phyloP scores from a whole-genome alignment of 2,797 vertebrate species.

The Ambastaia sidthimunki region DNA sequence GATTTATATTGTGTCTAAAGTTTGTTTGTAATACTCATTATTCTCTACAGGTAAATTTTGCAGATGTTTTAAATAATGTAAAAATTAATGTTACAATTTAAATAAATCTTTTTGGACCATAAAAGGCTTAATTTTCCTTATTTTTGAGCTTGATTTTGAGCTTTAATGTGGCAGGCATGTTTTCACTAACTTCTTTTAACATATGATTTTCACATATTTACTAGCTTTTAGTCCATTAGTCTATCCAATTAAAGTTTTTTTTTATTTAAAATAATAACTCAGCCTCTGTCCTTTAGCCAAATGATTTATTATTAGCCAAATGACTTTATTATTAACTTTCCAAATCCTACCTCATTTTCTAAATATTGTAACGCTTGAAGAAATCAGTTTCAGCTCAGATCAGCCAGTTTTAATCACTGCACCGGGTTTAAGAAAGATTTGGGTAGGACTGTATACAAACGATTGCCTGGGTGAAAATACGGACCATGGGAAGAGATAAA shows the following conservation, averaged over 20 bases:
- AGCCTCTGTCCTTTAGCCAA: conserved; percentile 21
- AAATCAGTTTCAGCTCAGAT: conserved; percentile 25
- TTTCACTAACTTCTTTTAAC: neutral
- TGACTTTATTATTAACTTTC: conserved; percentile 38
- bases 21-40: no score
- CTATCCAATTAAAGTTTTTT: neutral
- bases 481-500: conserved; percentile 13
- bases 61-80: no score
- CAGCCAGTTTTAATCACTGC: conserved; percentile 28
- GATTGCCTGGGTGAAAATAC: neutral
- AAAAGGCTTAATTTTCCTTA: no score
- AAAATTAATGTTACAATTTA: no score
- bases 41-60: no score
- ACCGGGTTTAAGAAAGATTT: conserved; percentile 29
- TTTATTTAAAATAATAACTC: neutral
- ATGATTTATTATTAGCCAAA: neutral
- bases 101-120: no score
- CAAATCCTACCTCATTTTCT: conserved; percentile 15
- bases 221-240: neutral
- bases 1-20: no score
- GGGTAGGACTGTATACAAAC: conserved; percentile 11
- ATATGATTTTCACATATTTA: neutral
- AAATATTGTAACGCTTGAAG: conserved; percentile 22
- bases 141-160: neutral
- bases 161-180: neutral